A percentile compares a stretch with the other conserved stretches of the same genome.
Evolutionary conservation across 2,113 vertebrate genomes (phyloP).

Genomic region (Onychostruthus taczanowskii): DNA sequence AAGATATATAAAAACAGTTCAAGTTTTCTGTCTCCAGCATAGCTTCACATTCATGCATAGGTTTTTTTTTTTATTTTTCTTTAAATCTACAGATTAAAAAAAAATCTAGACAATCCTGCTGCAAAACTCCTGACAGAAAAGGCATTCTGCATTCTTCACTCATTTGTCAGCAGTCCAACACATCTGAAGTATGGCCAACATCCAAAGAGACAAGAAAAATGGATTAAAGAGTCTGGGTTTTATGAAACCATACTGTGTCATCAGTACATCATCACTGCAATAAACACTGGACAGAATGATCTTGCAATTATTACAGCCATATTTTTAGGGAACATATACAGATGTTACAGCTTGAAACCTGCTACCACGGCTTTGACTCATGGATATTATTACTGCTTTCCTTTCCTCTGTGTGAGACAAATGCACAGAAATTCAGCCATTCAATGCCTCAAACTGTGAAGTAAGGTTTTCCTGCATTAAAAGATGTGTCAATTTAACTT

Average conservation of each 20-base stretch:
- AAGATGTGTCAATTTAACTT: neutral
- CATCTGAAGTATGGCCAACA: neutral
- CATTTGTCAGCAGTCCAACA: neutral
- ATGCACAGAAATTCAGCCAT: neutral
- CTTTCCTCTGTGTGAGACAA: neutral
- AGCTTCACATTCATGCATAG: neutral
- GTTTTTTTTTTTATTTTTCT: neutral
- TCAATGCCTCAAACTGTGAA: neutral
- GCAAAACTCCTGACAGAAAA: neutral
- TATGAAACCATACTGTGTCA: neutral
- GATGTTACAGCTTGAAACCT: neutral
- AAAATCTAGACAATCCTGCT: neutral
- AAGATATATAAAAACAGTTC: neutral
- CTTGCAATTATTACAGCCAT: conserved; percentile 50
- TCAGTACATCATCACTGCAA: neutral
- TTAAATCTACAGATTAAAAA: too few relatives aligned
- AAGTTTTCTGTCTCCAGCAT: neutral
- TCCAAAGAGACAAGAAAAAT: conserved; percentile 6
- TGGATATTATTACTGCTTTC: neutral
- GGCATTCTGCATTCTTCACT: neutral
- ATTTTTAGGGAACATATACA: conserved; percentile 4
- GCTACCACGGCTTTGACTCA: conserved; percentile 1
- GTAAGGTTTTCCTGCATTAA: neutral
- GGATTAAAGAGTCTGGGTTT: neutral
- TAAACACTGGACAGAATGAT: neutral